Evolutionary conservation across 2,797 vertebrate genomes (phyloP), one percentile per base, ranked within the genome.

Genomic region (Heterohyrax brucei): DNA sequence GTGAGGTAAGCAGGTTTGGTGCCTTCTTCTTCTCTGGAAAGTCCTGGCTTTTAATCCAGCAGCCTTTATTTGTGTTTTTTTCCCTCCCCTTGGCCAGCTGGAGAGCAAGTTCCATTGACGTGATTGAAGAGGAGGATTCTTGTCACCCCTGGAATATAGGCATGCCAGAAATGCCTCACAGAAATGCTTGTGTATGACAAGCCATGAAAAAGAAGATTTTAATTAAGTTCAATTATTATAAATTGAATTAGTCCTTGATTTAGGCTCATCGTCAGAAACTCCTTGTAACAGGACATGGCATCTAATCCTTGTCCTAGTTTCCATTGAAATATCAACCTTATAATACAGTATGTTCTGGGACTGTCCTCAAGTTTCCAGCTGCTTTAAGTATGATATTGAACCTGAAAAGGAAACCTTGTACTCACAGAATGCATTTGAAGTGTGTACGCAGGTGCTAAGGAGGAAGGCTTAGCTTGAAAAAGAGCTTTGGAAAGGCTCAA

Each of bases 171-270:
- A 33, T 50, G 46, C 33, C 22, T 8, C 46, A 50, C 76, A 78
- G 76, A 77, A 77, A 53, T 56, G 80, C 14, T 81, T 75, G 10
- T 61, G 39, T 93, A 39, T 78, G 68, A 77, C 8, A 73, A 62
- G 68, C 50, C 33, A 75, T 44, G 39, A 48, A 82, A 97, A 94
- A 8, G 66, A 10, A 68, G 53, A 84, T 95, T 76, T 75, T 94
- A 85, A 95, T 86, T 89, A 94, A 95, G 21, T 94, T 89, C 39
- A 88, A 7, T 96, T 95, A 68, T 88, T 92, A 50, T 66, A 86
- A 86, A 22, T 79, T 88, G 80, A 94, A 78, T 96, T 94, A 85
- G 79, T 85, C 72, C 93, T 48, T 94, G 92, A 93, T 90, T 94
- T 94, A 86, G 64, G 10, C 10, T 70, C 83, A 87, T 93, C 26